These are phyloP conservation scores for Acanthosepion lycidas DNA, from an alignment of 2,888 invertebrate species.

Conservation along the genomic window DNA sequence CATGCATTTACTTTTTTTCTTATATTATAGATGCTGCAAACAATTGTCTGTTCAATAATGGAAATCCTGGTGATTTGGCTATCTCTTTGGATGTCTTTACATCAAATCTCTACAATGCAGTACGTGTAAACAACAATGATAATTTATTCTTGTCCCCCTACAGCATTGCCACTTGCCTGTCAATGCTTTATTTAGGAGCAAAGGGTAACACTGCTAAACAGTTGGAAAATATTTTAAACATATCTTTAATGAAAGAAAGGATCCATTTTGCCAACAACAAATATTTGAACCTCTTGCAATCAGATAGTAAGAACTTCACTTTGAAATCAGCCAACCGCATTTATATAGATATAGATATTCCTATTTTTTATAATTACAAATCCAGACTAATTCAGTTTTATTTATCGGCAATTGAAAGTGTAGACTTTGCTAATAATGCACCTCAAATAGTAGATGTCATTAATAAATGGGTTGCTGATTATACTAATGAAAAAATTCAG, in stretches of 20 bases:
- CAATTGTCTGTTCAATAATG: background rate
- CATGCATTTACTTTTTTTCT: background rate
- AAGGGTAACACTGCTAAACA: slow-evolving; percentile 69
- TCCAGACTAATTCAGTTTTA: slow-evolving; percentile 55
- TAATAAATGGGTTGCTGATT: slow-evolving; percentile 86
- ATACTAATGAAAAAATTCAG: slow-evolving; percentile 88
- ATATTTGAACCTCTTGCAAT: slow-evolving; percentile 54
- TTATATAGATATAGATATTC: slow-evolving; percentile 57
- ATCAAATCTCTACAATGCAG: background rate
- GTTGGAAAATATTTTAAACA: slow-evolving; percentile 60
- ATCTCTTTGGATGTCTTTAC: background rate
- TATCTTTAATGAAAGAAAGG: slow-evolving; percentile 50
- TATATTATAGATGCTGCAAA: background rate
- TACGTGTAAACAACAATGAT: background rate
- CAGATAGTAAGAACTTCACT: slow-evolving; percentile 53
- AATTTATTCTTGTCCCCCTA: slow-evolving; percentile 75
- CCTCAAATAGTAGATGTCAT: slow-evolving; percentile 77
- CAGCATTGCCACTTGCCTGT: slow-evolving; percentile 73
- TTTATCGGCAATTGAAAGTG: slow-evolving; percentile 64
- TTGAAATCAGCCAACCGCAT: slow-evolving; percentile 67
- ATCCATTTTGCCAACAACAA: slow-evolving; percentile 50
- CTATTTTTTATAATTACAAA: slow-evolving; percentile 59
- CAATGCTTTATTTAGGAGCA: slow-evolving; percentile 75
- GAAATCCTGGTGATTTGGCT: background rate
- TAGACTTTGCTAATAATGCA: slow-evolving; percentile 62